phyloP scores from a whole-genome alignment of 2,113 vertebrate species.

The Takifugu bimaculatus region DNA sequence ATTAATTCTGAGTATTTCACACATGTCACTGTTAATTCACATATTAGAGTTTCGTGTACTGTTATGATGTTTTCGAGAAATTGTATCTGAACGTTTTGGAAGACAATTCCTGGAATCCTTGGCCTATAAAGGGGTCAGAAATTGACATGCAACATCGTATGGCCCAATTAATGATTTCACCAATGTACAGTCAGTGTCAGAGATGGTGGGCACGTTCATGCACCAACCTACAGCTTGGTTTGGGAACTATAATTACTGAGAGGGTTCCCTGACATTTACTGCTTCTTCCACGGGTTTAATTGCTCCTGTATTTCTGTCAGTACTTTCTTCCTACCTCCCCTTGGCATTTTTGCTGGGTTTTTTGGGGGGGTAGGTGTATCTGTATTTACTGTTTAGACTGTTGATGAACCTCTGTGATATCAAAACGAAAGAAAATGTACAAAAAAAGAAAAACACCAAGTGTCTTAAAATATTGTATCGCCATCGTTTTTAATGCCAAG shows the following conservation, averaged over 20 bases:
- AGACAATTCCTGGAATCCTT: too few species aligned
- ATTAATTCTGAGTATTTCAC: too few species aligned
- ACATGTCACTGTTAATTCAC: too few species aligned
- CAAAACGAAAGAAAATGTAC: slow-evolving; percentile 68
- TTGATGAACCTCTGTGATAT: slow-evolving; percentile 83
- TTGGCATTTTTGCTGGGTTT: slow-evolving; percentile 44
- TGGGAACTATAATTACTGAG: slow-evolving; percentile 51
- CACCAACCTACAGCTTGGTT: slow-evolving; percentile 12
- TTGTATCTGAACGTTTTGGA: too few species aligned
- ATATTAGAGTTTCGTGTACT: too few species aligned
- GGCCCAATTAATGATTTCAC: neutral
- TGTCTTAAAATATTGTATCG: slow-evolving; percentile 89
- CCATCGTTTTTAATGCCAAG: slow-evolving; percentile 88
- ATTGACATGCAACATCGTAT: too few species aligned
- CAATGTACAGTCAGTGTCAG: neutral
- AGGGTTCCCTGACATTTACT: slow-evolving; percentile 10
- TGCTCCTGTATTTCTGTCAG: slow-evolving; percentile 44
- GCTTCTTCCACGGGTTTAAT: slow-evolving; percentile 29
- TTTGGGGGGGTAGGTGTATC: slow-evolving; percentile 64
- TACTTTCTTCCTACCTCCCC: slow-evolving; percentile 62
- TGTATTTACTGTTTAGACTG: slow-evolving; percentile 82
- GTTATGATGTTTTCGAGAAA: too few species aligned
- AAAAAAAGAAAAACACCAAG: slow-evolving; percentile 81
- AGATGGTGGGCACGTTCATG: neutral
- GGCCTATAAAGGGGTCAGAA: too few species aligned